Conservation (phyloP, 1,140 invertebrate species). For the Pentalonia nigronervosa region DNA sequence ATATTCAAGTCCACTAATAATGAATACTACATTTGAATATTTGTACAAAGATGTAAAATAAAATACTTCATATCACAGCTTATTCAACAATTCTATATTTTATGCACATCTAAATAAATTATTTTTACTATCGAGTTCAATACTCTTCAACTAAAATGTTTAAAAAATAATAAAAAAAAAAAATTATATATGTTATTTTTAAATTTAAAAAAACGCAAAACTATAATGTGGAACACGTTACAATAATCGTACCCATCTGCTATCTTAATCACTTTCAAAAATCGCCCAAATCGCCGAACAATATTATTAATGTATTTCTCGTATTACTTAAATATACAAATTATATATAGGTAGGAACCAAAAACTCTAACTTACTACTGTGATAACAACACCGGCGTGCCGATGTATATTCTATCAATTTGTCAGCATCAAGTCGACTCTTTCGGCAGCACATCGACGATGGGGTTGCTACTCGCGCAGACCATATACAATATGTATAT, state of each 20-base stretch:
- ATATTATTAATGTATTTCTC: neutral
- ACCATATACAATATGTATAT: neutral
- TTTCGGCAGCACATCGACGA: neutral
- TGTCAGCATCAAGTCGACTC: neutral
- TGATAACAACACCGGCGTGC: neutral
- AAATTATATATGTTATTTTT: neutral
- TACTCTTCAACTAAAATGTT: neutral
- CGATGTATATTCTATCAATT: neutral
- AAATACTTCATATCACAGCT: neutral
- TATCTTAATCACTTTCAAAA: neutral
- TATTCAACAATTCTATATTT: neutral
- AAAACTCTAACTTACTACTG: neutral
- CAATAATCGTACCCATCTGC: neutral
- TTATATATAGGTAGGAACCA: neutral
- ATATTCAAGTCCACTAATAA: neutral
- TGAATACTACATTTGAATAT: neutral
- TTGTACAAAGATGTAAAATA: neutral
- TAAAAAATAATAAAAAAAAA: conserved; percentile 1
- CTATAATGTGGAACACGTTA: neutral
- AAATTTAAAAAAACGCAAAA: neutral
- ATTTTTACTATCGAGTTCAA: neutral
- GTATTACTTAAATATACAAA: neutral
- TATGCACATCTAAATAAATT: neutral
- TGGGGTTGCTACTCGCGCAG: neutral
- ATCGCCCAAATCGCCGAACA: neutral